Percentiles rank a stretch among this genome's conserved stretches.
phyloP scores from a whole-genome alignment of 2,113 vertebrate genomes.

The Dipodomys merriami region DNA sequence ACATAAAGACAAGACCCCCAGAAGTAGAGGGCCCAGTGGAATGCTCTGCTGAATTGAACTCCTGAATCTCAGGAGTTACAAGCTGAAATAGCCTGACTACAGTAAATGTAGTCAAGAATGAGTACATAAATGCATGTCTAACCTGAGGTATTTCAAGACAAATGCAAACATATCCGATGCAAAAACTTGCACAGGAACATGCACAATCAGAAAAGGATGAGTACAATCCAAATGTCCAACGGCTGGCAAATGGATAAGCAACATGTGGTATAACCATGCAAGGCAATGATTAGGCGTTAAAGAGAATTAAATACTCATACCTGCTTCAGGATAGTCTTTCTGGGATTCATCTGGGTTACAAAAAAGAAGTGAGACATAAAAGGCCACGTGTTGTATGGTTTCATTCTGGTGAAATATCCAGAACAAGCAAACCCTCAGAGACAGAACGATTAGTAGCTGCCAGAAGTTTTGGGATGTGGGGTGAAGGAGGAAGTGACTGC shows the following conservation, averaged over 20 bases:
- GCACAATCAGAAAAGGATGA: background rate
- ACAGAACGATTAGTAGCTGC: background rate
- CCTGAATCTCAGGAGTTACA: too few species aligned
- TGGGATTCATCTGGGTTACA: background rate
- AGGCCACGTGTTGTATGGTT: background rate
- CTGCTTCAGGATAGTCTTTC: background rate
- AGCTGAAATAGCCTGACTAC: too few species aligned
- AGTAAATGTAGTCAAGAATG: background rate
- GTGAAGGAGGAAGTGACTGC: background rate
- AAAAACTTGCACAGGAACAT: background rate
- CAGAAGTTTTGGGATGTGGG: background rate
- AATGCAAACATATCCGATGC: background rate
- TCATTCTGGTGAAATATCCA: constrained; percentile 4
- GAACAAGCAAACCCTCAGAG: background rate
- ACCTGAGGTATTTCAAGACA: background rate
- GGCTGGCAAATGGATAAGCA: background rate
- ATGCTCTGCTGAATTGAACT: too few species aligned
- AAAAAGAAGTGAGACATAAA: constrained; percentile 23
- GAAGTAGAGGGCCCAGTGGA: background rate
- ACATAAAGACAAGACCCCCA: background rate
- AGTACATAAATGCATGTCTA: background rate
- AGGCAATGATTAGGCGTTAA: background rate
- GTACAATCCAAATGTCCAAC: background rate
- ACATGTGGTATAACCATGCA: background rate
- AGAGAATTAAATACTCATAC: background rate